These are phyloP conservation scores for Xiphophorus hellerii DNA, from an alignment of 2,113 vertebrate genomes.

Conservation along the genomic window DNA sequence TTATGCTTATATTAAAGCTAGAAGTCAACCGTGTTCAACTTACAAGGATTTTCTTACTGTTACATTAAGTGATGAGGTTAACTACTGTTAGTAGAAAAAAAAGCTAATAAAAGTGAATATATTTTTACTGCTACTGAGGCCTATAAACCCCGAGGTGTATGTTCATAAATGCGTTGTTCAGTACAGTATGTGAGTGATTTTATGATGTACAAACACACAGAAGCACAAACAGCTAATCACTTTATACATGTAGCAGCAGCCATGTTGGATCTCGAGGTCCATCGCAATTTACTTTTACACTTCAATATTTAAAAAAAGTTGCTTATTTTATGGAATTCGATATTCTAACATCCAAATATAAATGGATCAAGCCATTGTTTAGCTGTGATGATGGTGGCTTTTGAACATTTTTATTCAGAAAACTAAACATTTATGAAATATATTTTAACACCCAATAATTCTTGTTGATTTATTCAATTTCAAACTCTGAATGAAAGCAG, in stretches of 20 bases:
- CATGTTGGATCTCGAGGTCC: neutral
- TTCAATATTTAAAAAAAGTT: too few species aligned
- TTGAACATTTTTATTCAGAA: neutral
- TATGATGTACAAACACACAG: neutral
- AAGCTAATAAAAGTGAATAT: neutral
- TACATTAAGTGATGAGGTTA: neutral
- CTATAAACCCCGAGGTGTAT: neutral
- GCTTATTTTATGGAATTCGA: too few species aligned
- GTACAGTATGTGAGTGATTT: neutral
- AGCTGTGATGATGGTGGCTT: neutral
- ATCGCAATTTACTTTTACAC: too few species aligned
- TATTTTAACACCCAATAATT: neutral
- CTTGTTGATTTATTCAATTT: neutral
- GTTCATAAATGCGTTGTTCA: neutral
- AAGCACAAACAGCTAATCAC: neutral
- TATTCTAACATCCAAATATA: neutral
- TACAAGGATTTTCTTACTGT: neutral
- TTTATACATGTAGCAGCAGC: neutral
- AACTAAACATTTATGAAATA: neutral
- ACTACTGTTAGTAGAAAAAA: neutral
- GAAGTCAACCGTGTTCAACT: too few species aligned
- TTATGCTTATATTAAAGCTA: too few species aligned
- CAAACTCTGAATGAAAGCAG: too few species aligned
- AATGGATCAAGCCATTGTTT: too few species aligned
- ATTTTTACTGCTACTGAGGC: neutral